These are phyloP conservation scores for Isurus oxyrinchus DNA, from an alignment of 2,113 vertebrate species.

Conservation along the genomic window DNA sequence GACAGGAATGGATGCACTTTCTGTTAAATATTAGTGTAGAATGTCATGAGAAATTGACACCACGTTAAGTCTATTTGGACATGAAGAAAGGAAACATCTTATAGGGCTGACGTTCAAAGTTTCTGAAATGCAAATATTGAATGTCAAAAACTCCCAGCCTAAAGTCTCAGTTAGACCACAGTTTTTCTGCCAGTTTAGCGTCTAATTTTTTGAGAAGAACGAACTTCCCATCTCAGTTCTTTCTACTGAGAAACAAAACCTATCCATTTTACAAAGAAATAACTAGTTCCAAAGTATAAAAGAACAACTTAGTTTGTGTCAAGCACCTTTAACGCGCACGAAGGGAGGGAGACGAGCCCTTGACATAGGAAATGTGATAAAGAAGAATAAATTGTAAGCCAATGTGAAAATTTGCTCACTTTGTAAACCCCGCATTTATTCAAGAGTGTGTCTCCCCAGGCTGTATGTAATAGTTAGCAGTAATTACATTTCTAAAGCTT, in stretches of 20 bases:
- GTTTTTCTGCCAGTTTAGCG: background rate
- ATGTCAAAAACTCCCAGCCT: background rate
- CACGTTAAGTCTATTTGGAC: background rate
- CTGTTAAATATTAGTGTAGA: background rate
- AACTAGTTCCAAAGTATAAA: background rate
- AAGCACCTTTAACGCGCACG: too few relatives aligned
- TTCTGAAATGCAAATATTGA: background rate
- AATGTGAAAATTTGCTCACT: background rate
- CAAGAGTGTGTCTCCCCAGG: background rate
- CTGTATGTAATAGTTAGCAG: background rate
- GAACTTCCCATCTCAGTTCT: background rate
- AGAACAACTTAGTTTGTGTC: too few relatives aligned
- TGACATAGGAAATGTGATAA: background rate
- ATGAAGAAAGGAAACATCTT: background rate
- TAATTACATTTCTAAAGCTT: background rate
- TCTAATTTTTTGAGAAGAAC: background rate
- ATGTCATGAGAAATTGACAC: background rate
- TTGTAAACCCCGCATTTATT: slow-evolving; percentile 18
- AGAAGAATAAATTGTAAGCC: background rate
- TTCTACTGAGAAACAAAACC: background rate
- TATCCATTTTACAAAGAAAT: background rate
- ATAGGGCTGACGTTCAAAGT: background rate
- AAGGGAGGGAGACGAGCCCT: too few relatives aligned
- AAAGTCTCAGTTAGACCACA: background rate
- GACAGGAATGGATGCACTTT: background rate